A percentile compares a stretch with the other conserved stretches of the same genome.
phyloP scores from a whole-genome alignment of 1,140 invertebrate species.

The Steinernema khuongi region DNA sequence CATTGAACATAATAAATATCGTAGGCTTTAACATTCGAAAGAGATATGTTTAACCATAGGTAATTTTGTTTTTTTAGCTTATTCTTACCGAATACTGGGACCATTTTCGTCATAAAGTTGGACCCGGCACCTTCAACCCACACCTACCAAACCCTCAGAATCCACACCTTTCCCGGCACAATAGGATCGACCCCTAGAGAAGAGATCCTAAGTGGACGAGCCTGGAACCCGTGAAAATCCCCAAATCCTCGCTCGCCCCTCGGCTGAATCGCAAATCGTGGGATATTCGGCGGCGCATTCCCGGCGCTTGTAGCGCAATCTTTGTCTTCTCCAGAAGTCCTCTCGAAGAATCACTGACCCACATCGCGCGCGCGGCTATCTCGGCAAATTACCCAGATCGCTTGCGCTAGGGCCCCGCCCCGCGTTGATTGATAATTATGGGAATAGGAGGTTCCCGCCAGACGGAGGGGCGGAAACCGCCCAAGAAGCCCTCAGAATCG shows the following conservation, averaged over 20 bases:
- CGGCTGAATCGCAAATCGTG: background rate
- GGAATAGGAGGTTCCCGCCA: background rate
- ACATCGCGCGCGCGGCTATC: background rate
- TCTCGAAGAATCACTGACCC: slow-evolving; percentile 11
- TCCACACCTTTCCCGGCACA: too few species aligned
- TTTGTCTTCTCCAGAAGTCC: background rate
- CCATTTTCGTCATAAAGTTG: too few species aligned
- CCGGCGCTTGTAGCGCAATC: background rate
- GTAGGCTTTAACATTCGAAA: too few species aligned
- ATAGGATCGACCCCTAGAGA: too few species aligned
- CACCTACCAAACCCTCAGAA: too few species aligned
- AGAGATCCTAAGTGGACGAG: too few species aligned
- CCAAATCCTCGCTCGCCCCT: too few species aligned
- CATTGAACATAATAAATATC: too few species aligned
- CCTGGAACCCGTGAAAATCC: background rate
- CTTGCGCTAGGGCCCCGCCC: background rate
- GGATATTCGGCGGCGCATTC: background rate
- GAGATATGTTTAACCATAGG: too few species aligned
- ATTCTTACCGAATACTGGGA: too few species aligned
- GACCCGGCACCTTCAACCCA: too few species aligned
- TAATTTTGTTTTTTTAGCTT: too few species aligned
- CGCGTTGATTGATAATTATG: slow-evolving; percentile 7
- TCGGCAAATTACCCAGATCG: slow-evolving; percentile 9
- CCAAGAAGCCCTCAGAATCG: background rate
- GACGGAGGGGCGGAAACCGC: background rate